Conservation (phyloP, 2,797 vertebrate species). For the Falco novaeseelandiae region DNA sequence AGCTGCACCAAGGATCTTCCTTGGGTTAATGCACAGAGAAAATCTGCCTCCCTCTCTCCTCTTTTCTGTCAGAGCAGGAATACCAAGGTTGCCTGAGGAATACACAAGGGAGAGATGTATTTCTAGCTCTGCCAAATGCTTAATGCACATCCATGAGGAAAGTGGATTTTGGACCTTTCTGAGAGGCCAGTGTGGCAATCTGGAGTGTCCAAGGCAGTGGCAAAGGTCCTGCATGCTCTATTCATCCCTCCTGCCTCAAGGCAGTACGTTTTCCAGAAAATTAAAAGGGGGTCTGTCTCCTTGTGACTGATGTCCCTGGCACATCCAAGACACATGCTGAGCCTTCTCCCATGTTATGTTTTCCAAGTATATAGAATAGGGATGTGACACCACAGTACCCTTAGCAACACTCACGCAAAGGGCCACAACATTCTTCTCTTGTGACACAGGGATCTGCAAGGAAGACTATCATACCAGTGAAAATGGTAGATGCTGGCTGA, state of each 20-base stretch:
- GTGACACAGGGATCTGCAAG: background rate
- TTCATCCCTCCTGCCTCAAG: background rate
- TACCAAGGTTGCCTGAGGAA: background rate
- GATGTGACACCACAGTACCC: background rate
- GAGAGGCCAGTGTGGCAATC: background rate
- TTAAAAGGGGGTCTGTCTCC: accelerated
- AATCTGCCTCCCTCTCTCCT: background rate
- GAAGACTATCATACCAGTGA: background rate
- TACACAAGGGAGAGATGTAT: background rate
- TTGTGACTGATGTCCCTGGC: background rate
- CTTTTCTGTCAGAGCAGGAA: background rate
- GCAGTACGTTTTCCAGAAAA: background rate
- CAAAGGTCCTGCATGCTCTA: background rate
- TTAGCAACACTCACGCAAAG: background rate
- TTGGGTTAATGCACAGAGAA: background rate
- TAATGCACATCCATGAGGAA: background rate
- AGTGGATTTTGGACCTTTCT: background rate
- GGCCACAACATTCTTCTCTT: background rate
- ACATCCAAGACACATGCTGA: background rate
- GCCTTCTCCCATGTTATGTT: background rate
- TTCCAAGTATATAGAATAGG: too few relatives aligned
- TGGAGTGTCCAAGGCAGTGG: background rate
- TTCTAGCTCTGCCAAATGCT: background rate
- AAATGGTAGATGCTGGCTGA: background rate
- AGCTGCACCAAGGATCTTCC: background rate